Conservation (phyloP, 2,113 vertebrate species). For the Heptranchias perlo region DNA sequence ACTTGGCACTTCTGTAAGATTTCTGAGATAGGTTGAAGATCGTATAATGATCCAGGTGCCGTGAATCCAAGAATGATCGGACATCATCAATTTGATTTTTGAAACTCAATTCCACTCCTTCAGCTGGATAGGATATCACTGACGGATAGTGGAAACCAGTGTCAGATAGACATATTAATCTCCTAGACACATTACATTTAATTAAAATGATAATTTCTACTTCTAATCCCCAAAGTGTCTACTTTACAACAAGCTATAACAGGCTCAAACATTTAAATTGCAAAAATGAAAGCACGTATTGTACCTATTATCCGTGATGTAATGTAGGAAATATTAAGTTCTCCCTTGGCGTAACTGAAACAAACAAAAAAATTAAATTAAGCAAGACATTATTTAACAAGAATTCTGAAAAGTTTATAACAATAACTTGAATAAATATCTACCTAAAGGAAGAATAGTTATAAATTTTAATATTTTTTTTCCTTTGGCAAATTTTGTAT, state of each 20-base stretch:
- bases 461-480: background rate
- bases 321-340: constrained; percentile 94
- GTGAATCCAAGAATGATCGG: constrained; percentile 89
- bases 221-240: background rate
- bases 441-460: background rate
- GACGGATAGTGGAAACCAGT: constrained; percentile 19
- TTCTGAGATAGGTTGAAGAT: constrained; percentile 96
- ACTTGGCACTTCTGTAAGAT: constrained; percentile 92
- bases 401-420: background rate
- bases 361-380: constrained; percentile 38
- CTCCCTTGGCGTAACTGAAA: constrained; percentile 90
- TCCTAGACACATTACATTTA: background rate
- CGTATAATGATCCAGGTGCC: constrained; percentile 94
- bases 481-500: background rate
- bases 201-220: background rate
- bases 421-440: background rate
- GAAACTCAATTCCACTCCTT: constrained; percentile 83
- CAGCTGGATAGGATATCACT: constrained; percentile 98
- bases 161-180: background rate
- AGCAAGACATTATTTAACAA: background rate
- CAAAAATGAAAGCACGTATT: constrained; percentile 10
- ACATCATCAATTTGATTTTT: constrained; percentile 97
- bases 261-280: background rate
- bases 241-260: background rate
- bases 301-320: constrained; percentile 94